phyloP scores from a whole-genome alignment of 1,140 invertebrate genomes.

The Nylanderia fulva region DNA sequence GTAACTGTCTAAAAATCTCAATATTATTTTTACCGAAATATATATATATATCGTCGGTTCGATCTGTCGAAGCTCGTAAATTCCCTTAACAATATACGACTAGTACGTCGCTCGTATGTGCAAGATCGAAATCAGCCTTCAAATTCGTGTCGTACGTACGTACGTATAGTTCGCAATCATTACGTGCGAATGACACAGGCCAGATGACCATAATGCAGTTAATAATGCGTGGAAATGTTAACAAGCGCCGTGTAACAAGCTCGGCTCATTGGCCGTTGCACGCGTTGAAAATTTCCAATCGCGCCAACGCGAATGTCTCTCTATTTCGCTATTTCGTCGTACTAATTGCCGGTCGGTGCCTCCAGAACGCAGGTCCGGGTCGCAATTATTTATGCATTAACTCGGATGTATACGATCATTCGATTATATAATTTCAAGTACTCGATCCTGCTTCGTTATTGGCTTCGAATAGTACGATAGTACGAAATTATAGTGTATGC shows the following conservation, averaged over 20 bases:
- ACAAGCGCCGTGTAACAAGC: constrained; percentile 47
- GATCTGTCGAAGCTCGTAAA: background rate
- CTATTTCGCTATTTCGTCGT: constrained; percentile 16
- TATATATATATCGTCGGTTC: background rate
- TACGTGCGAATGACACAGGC: constrained; percentile 19
- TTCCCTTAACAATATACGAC: background rate
- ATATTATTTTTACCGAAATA: too few relatives aligned
- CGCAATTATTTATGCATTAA: constrained; percentile 50
- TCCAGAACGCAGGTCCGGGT: constrained; percentile 9
- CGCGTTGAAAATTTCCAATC: constrained; percentile 52
- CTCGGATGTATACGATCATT: background rate
- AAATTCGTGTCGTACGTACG: constrained; percentile 12
- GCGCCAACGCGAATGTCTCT: constrained; percentile 15
- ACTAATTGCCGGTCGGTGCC: constrained; percentile 33
- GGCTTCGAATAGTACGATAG: background rate
- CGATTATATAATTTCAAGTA: constrained; percentile 49
- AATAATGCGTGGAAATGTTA: constrained; percentile 51
- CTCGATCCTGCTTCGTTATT: constrained; percentile 8
- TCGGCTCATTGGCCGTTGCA: constrained; percentile 13
- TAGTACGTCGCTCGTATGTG: background rate
- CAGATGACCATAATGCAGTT: constrained; percentile 53
- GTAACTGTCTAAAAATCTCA: too few relatives aligned
- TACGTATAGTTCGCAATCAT: background rate
- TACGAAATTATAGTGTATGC: background rate
- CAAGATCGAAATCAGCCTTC: constrained; percentile 7